Evolutionary conservation across 1,140 invertebrate genomes (phyloP).

Genomic region (Drosophila nannoptera): DNA sequence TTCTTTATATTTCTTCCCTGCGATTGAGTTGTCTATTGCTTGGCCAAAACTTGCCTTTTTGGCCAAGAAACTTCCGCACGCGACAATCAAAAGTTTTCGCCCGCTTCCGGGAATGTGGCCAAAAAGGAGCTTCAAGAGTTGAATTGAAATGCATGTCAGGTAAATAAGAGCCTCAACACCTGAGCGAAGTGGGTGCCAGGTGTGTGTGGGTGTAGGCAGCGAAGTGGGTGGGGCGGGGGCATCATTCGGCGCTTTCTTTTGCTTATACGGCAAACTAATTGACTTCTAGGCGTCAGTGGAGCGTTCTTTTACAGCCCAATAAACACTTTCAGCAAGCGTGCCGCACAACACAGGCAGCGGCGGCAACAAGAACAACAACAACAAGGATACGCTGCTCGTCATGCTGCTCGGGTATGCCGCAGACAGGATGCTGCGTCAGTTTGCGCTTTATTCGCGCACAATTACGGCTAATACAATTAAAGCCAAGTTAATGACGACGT

Average conservation of each 20-base stretch:
- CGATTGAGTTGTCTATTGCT: too few relatives aligned
- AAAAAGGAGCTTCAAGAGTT: conserved; percentile 5
- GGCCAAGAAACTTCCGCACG: background rate
- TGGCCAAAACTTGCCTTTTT: too few relatives aligned
- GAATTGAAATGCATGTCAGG: conserved; percentile 14
- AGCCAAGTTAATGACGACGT: conserved; percentile 63
- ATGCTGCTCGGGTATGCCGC: conserved; percentile 8
- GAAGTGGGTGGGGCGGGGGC: background rate
- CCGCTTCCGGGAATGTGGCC: conserved; percentile 12
- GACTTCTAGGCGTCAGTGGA: conserved; percentile 59
- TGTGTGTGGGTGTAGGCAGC: too few relatives aligned
- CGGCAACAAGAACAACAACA: conserved; percentile 15
- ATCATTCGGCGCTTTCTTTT: conserved; percentile 12
- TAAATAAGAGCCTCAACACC: conserved; percentile 21
- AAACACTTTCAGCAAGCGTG: conserved; percentile 61
- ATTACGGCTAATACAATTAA: conserved; percentile 75
- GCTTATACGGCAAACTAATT: conserved; percentile 62
- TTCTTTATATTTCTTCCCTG: background rate
- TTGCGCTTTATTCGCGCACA: conserved; percentile 67
- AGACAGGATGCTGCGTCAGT: conserved; percentile 25
- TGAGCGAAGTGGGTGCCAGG: conserved; percentile 1
- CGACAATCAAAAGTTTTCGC: conserved; percentile 7
- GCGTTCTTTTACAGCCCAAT: conserved; percentile 68
- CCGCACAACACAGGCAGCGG: conserved; percentile 24
- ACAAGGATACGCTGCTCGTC: conserved; percentile 30